These are phyloP conservation scores for Callochromis pleurospilus DNA, from an alignment of 2,113 vertebrate species.

Conservation along the genomic window DNA sequence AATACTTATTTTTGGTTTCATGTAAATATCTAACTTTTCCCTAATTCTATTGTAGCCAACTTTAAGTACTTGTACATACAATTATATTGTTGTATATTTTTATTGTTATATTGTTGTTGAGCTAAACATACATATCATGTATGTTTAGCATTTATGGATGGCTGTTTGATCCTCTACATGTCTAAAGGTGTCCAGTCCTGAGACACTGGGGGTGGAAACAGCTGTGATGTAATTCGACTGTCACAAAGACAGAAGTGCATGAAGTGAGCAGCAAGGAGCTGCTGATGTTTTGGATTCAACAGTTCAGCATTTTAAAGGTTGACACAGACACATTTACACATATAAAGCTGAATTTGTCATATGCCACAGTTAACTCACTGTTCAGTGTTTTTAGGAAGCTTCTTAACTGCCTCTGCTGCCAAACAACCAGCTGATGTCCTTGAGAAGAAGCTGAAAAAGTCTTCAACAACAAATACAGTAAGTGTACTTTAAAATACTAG, in stretches of 20 bases:
- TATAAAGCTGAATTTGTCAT: neutral
- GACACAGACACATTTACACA: neutral
- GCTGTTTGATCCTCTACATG: neutral
- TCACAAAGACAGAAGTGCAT: neutral
- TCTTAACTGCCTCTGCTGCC: neutral
- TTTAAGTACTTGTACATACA: neutral
- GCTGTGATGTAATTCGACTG: accelerated
- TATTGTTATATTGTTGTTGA: neutral
- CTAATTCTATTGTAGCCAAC: neutral
- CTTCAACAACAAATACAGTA: neutral
- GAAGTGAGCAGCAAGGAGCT: neutral
- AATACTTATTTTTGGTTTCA: neutral
- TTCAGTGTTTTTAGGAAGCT: neutral
- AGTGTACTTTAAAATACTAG: neutral
- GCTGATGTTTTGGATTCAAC: neutral
- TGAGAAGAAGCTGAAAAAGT: neutral
- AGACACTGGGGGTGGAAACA: neutral
- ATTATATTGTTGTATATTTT: neutral
- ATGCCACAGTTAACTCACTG: neutral
- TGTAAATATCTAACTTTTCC: neutral
- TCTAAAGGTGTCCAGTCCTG: neutral
- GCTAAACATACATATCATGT: neutral
- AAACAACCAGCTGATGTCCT: neutral
- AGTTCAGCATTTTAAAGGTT: neutral
- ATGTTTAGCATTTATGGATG: neutral